phyloP scores from a whole-genome alignment of 2,888 invertebrate species.

The Oxycera nigricornis region DNA sequence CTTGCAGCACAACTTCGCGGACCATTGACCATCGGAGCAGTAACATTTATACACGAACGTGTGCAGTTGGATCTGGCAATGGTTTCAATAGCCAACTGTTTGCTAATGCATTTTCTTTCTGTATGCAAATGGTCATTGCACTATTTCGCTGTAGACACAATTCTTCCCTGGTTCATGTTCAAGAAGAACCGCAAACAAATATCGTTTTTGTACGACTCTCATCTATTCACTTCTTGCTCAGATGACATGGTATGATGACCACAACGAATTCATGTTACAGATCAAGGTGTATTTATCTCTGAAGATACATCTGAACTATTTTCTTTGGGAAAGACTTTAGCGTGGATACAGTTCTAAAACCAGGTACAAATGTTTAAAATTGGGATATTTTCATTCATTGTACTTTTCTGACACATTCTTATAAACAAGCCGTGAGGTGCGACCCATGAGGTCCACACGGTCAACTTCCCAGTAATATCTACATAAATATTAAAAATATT shows the following conservation, averaged over 20 bases:
- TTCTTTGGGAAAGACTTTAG: no score
- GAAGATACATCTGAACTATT: not conserved
- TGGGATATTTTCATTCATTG: no score
- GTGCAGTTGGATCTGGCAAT: not conserved
- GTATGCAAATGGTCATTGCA: slow-evolving; percentile 7
- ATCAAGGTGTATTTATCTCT: not conserved
- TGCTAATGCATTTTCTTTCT: slow-evolving; percentile 8
- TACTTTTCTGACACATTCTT: no score
- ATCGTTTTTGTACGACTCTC: not conserved
- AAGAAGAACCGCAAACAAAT: slow-evolving; percentile 20
- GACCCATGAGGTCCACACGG: no score
- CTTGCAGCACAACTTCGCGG: not conserved
- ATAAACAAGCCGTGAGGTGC: no score
- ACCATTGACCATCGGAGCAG: slow-evolving; percentile 21
- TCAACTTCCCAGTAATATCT: no score
- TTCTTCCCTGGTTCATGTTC: not conserved
- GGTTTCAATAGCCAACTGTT: slow-evolving; percentile 12
- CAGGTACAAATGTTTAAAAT: no score
- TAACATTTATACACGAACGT: not conserved
- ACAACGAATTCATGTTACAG: not conserved
- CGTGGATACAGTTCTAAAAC: no score
- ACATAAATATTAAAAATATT: no score
- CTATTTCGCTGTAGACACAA: not conserved
- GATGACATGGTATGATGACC: slow-evolving; percentile 18
- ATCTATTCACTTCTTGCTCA: not conserved